Evolutionary conservation across 2,113 vertebrate genomes (phyloP).

Genomic region (Sylvietta virens): DNA sequence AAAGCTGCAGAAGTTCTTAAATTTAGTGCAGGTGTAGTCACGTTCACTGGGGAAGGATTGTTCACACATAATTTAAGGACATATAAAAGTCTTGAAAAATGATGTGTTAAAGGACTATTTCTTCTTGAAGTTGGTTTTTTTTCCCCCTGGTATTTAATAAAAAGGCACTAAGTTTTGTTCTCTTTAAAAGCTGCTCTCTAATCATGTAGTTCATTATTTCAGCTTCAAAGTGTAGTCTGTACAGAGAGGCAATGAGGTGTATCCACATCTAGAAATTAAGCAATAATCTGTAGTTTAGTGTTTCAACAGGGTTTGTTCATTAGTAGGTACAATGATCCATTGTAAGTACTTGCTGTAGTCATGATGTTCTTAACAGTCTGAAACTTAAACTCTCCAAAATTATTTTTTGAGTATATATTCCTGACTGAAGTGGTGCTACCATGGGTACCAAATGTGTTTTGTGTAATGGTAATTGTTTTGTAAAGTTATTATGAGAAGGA

Average conservation of each 20-base stretch:
- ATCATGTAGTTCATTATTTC: constrained; percentile 58
- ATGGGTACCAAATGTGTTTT: neutral
- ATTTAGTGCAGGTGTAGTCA: neutral
- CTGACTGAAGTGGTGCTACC: neutral
- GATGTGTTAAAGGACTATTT: constrained; percentile 3
- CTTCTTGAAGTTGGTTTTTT: neutral
- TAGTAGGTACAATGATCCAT: constrained; percentile 56
- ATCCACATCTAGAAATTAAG: constrained; percentile 62
- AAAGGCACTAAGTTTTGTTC: constrained; percentile 31
- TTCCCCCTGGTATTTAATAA: neutral
- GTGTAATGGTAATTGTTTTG: neutral
- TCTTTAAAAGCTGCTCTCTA: constrained; percentile 36
- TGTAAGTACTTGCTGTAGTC: constrained; percentile 45
- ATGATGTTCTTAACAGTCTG: constrained; percentile 29
- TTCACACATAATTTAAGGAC: neutral
- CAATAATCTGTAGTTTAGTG: constrained; percentile 57
- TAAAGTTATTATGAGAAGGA: neutral
- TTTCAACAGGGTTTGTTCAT: constrained; percentile 59
- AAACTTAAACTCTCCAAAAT: neutral
- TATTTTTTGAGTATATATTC: neutral
- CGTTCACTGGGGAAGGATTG: neutral
- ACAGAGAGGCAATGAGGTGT: constrained; percentile 52
- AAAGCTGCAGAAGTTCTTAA: neutral
- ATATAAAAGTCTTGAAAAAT: neutral
- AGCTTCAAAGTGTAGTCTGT: constrained; percentile 52